Conservation (phyloP, 1,140 invertebrate genomes). For the Lordiphosa mommai region DNA sequence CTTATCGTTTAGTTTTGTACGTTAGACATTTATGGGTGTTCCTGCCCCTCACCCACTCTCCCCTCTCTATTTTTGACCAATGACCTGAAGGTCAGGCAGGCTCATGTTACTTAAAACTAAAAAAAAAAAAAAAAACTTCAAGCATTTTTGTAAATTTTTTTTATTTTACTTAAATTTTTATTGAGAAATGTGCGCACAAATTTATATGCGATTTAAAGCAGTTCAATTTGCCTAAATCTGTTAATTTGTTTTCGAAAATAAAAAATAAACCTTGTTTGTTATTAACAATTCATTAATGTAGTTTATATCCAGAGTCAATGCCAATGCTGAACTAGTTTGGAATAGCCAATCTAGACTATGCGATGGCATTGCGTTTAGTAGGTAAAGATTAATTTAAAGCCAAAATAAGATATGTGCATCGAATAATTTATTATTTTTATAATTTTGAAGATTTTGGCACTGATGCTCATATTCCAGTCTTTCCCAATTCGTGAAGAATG, state of each 20-base stretch:
- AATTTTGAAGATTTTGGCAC: no score
- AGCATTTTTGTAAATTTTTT: not conserved
- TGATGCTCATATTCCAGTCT: no score
- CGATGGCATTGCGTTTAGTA: no score
- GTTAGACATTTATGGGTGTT: not conserved
- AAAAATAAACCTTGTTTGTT: slow-evolving; percentile 65
- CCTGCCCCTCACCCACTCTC: not conserved
- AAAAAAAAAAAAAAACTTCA: no score
- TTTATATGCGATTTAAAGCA: no score
- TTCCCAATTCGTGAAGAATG: no score
- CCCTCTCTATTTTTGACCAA: slow-evolving; percentile 11
- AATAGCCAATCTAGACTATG: no score
- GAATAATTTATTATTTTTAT: no score
- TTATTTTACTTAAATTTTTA: slow-evolving; percentile 1
- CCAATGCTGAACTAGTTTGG: no score
- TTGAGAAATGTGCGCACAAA: slow-evolving; percentile 25
- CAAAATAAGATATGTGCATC: no score
- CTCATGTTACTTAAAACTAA: slow-evolving; percentile 32
- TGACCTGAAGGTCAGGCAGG: slow-evolving; percentile 21
- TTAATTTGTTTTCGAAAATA: slow-evolving; percentile 31
- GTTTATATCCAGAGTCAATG: no score
- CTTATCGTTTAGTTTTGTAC: slow-evolving; percentile 65
- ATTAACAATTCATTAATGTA: slow-evolving; percentile 19
- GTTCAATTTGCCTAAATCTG: slow-evolving; percentile 26
- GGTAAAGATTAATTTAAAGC: no score